Percentiles rank a stretch among this genome's conserved stretches.
Conservation (phyloP, 2,797 vertebrate genomes). For the Cyclura pinguis region DNA sequence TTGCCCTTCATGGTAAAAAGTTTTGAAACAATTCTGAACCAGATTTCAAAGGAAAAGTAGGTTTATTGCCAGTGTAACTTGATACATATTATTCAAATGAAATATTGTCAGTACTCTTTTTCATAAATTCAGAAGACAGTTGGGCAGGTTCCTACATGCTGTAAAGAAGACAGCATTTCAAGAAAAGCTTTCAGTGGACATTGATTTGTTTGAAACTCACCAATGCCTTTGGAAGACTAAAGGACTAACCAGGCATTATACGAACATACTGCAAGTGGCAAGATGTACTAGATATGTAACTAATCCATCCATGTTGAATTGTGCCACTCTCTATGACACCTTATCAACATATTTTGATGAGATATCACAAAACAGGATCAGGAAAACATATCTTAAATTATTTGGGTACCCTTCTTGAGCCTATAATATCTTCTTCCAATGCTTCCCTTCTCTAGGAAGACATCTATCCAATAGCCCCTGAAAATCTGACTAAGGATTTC, state of each 20-base stretch:
- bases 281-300: slow-evolving; percentile 15
- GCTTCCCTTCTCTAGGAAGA: not conserved
- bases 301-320: not conserved
- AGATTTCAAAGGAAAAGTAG: slow-evolving; percentile 21
- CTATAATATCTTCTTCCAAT: not conserved
- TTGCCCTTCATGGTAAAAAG: slow-evolving; percentile 55
- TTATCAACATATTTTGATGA: slow-evolving; percentile 1
- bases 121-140: slow-evolving; percentile 49
- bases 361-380: not conserved
- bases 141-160: slow-evolving; percentile 22
- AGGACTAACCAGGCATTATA: not conserved
- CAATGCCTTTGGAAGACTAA: slow-evolving; percentile 6
- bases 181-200: slow-evolving; percentile 33
- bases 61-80: slow-evolving; percentile 72
- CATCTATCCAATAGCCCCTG: not conserved
- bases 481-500: not conserved
- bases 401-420: not conserved
- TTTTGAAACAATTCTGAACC: slow-evolving; percentile 64
- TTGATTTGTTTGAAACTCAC: slow-evolving; percentile 17
- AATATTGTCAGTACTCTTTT: slow-evolving; percentile 55
- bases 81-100: slow-evolving; percentile 74
- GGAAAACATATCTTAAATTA: not conserved
- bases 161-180: slow-evolving; percentile 34
- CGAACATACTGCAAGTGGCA: not conserved
- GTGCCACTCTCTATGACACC: not conserved